phyloP scores from a whole-genome alignment of 2,113 vertebrate species.

The Shinisaurus crocodilurus region DNA sequence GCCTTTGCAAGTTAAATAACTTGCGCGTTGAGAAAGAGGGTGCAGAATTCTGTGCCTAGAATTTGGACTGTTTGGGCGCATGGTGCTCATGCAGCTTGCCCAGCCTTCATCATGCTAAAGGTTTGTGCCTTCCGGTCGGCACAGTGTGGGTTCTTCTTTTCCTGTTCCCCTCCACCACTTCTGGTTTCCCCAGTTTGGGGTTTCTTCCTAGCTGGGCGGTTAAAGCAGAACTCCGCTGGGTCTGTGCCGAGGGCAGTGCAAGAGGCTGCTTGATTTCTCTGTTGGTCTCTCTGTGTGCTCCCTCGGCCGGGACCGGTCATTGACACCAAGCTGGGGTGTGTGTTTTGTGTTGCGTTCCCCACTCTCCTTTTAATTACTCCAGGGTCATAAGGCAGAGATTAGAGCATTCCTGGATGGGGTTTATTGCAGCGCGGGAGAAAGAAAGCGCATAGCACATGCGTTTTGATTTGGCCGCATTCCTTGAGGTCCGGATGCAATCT shows the following conservation, averaged over 20 bases:
- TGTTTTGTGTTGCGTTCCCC: too few species aligned
- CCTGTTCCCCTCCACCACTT: too few species aligned
- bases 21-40: too few species aligned
- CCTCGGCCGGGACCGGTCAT: too few species aligned
- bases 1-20: not conserved
- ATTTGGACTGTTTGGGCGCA: not conserved
- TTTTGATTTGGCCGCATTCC: not conserved
- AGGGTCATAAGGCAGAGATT: conserved; percentile 11
- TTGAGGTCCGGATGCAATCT: not conserved
- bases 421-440: not conserved
- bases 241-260: too few species aligned
- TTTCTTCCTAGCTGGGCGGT: not conserved
- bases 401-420: not conserved
- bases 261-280: not conserved
- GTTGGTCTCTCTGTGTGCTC: not conserved
- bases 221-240: not conserved
- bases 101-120: not conserved
- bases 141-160: not conserved
- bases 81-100: not conserved
- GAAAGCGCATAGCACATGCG: not conserved
- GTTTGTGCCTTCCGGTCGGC: not conserved
- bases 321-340: not conserved
- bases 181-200: not conserved
- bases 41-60: not conserved
- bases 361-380: not conserved